Evolutionary conservation across 2,797 vertebrate genomes (phyloP).

Genomic region (Sebastolobus alascanus): DNA sequence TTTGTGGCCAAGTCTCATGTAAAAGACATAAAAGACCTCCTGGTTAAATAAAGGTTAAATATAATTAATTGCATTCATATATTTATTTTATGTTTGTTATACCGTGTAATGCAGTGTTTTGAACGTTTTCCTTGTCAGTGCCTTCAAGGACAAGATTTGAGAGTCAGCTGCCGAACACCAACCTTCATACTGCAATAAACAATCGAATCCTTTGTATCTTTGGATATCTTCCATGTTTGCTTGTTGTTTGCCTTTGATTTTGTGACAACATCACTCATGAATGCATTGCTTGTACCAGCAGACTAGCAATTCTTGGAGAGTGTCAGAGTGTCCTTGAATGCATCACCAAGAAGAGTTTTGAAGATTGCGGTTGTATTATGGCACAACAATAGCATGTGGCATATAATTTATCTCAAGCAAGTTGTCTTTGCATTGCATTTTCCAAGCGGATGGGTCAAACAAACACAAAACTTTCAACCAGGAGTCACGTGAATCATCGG

Average conservation of each 20-base stretch:
- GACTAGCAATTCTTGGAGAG: constrained; percentile 1
- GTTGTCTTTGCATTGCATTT: neutral
- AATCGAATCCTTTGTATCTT: neutral
- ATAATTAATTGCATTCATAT: neutral
- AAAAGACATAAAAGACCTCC: neutral
- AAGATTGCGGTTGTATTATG: neutral
- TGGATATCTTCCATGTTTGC: constrained; percentile 23
- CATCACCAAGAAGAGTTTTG: neutral
- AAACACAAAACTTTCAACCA: too few relatives aligned
- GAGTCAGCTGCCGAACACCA: constrained; percentile 12
- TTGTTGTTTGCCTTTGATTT: constrained; percentile 33
- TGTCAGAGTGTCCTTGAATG: constrained; percentile 31
- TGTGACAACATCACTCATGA: constrained; percentile 24
- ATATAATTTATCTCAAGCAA: neutral
- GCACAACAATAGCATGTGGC: neutral
- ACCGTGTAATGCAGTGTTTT: neutral
- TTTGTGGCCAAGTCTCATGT: neutral
- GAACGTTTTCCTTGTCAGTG: neutral
- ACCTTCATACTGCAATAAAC: constrained; percentile 1
- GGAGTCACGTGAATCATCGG: too few relatives aligned
- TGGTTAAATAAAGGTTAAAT: neutral
- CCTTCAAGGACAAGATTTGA: constrained; percentile 8
- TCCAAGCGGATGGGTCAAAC: neutral
- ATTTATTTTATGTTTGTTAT: neutral
- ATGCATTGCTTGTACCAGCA: neutral